Percentiles rank a stretch among this genome's conserved stretches.
Evolutionary conservation across 1,140 invertebrate genomes (phyloP).

Genomic region (Neodiprion lecontei): DNA sequence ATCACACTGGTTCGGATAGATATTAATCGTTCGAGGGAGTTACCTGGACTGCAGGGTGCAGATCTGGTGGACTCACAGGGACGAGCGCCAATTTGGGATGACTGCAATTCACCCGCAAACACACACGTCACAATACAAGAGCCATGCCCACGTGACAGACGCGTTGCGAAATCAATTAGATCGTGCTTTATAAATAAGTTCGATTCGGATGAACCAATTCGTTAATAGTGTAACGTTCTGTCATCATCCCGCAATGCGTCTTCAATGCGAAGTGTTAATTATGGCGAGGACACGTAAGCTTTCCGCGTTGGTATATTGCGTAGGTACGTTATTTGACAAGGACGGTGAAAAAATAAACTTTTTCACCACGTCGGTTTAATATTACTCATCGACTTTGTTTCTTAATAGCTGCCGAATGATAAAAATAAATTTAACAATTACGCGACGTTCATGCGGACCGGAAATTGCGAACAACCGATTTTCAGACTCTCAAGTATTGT

Average conservation of each 20-base stretch:
- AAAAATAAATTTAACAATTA: too few relatives aligned
- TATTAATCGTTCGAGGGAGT: constrained; percentile 43
- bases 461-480: too few relatives aligned
- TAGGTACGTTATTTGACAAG: neutral
- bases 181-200: neutral
- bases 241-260: neutral
- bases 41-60: constrained; percentile 57
- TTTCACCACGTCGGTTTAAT: too few relatives aligned
- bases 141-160: constrained; percentile 41
- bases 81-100: constrained; percentile 54
- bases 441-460: too few relatives aligned
- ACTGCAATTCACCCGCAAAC: constrained; percentile 51
- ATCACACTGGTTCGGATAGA: neutral
- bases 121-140: constrained; percentile 49
- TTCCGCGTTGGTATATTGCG: neutral
- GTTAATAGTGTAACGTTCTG: neutral
- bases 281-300: neutral
- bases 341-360: neutral
- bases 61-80: constrained; percentile 52
- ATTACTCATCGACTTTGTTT: too few relatives aligned
- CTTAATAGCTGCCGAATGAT: too few relatives aligned
- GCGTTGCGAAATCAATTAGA: neutral
- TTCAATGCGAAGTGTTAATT: neutral
- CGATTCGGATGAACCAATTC: neutral
- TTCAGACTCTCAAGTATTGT: too few relatives aligned